A percentile compares a stretch with the other conserved stretches of the same genome.
phyloP scores from a whole-genome alignment of 2,797 vertebrate genomes.

The Acanthurus leucopareius region DNA sequence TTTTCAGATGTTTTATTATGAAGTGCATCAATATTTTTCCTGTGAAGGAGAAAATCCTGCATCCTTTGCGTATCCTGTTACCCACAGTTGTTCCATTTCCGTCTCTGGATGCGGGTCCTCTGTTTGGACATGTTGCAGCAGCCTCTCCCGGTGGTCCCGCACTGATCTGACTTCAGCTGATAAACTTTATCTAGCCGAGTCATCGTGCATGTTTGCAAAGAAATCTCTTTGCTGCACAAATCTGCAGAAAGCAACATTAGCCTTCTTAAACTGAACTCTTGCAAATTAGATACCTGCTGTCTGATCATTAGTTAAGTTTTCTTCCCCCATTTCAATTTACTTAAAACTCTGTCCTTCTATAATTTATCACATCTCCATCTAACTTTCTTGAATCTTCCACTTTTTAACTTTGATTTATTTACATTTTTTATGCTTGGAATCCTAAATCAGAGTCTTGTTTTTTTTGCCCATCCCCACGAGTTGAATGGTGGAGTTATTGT shows the following conservation, averaged over 20 bases:
- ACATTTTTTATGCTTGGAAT: not conserved
- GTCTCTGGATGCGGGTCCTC: constrained; percentile 61
- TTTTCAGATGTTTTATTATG: not conserved
- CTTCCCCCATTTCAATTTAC: not conserved
- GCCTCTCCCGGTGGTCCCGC: constrained; percentile 82
- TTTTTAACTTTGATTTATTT: not conserved
- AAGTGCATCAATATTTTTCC: constrained; percentile 15
- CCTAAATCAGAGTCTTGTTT: constrained; percentile 1
- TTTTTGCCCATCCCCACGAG: not conserved
- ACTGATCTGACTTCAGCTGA: constrained; percentile 74
- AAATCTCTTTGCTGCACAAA: constrained; percentile 26
- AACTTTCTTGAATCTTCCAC: not conserved
- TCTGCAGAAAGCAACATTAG: constrained; percentile 24
- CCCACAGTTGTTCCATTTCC: constrained; percentile 58
- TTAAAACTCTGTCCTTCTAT: too few relatives aligned
- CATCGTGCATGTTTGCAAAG: constrained; percentile 65
- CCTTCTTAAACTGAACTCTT: not conserved
- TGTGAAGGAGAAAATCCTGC: constrained; percentile 25
- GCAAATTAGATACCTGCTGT: too few relatives aligned
- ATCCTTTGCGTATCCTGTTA: constrained; percentile 29
- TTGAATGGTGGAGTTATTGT: constrained; percentile 30
- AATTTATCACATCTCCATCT: too few relatives aligned
- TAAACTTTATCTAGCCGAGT: constrained; percentile 77
- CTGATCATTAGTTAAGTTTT: not conserved
- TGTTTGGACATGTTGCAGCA: constrained; percentile 73